Evolutionary conservation across 2,113 vertebrate genomes (phyloP), one percentile per base, ranked within the genome.

Genomic region (Rhadina sibilatrix): DNA sequence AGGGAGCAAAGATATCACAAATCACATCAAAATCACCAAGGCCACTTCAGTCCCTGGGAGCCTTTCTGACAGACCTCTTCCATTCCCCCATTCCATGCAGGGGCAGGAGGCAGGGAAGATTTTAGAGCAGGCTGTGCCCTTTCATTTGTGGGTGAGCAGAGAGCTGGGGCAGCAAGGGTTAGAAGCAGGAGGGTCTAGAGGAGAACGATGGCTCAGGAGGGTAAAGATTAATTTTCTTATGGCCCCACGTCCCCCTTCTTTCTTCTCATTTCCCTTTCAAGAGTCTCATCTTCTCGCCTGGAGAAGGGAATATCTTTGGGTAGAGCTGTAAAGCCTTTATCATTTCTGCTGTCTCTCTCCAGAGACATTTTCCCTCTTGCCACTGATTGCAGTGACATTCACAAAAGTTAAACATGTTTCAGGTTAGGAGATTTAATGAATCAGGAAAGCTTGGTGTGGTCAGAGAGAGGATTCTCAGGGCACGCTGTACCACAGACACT

Each of bases 371-470:
- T 95, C 81, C 64, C 33, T 93, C 66, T 94, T 4, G 2, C 33
- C 77, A 25, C 70, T 66, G 83, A 93, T 76, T 95, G 70, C 47
- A 83, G 64, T 61, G 83, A 78, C 90, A 21, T 74, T 96, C 59
- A 91, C 31, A 65, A 54, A 96, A 97, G 82, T 94, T 77, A 94
- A 93, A 88, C 22, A 1, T 7, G 63, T 74, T 74, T 89, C 82
- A 82, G 66, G 85, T 28, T 57, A 66, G 53, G 81, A 94, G 47
- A 74, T 38, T 88, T 92, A 94, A 94, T 96, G 94, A 91, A 37
- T 96, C 72, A 76, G 83, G 88, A 94, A 88, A 83, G 13, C 70
- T 69, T 16, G 17, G 21, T 64, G 85, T 77, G 72, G 69, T 64
- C 49, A 94, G 85, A 70, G 44, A 76, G 78, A 74, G 60, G 76